These are phyloP conservation scores for Cyaniris semiargus DNA, from an alignment of 2,888 invertebrate genomes.

Conservation along the genomic window DNA sequence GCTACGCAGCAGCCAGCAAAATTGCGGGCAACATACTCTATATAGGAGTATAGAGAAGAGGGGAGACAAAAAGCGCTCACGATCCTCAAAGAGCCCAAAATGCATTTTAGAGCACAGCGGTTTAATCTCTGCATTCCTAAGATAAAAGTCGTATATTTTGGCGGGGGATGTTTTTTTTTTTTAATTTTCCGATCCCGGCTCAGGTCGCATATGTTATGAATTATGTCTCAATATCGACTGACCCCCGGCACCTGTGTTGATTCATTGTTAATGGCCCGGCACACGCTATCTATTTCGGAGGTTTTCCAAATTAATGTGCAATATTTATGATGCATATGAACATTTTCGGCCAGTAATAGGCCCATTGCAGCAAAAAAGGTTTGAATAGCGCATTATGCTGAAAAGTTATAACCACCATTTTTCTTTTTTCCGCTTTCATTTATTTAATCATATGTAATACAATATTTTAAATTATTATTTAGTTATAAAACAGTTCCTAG, in stretches of 20 bases:
- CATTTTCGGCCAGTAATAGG: background rate
- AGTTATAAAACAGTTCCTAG: background rate
- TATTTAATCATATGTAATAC: background rate
- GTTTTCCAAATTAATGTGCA: constrained; percentile 32
- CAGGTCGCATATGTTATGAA: constrained; percentile 45
- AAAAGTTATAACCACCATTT: background rate
- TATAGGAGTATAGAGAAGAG: background rate
- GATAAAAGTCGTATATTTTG: background rate
- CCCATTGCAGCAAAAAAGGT: background rate
- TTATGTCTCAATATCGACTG: constrained; percentile 70
- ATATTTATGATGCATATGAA: constrained; percentile 24
- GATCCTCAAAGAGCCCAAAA: background rate
- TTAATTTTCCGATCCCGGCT: constrained; percentile 20
- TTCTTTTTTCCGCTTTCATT: background rate
- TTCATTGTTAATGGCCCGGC: constrained; percentile 56
- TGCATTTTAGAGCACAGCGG: constrained; percentile 3
- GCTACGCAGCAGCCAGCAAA: background rate
- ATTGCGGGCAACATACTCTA: background rate
- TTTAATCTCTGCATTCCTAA: constrained; percentile 13
- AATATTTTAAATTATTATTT: background rate
- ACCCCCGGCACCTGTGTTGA: constrained; percentile 62
- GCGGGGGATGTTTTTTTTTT: background rate
- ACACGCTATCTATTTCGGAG: constrained; percentile 50
- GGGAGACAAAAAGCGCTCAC: background rate
- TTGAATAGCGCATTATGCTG: background rate